Conservation (phyloP, 2,888 invertebrate species). For the Ellobium chinense region DNA sequence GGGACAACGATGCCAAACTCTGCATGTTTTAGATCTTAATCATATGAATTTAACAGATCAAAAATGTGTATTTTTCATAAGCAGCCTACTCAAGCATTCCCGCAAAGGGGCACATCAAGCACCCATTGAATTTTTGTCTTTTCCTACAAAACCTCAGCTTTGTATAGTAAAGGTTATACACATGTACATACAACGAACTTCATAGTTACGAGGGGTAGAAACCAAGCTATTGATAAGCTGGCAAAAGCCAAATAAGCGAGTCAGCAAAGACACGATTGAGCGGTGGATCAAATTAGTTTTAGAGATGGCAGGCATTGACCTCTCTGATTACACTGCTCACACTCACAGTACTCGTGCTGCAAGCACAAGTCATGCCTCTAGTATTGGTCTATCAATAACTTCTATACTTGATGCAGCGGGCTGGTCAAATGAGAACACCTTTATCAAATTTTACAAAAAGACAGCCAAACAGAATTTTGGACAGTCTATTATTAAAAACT, state of each 20-base stretch:
- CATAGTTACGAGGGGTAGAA: background rate
- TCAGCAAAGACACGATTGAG: background rate
- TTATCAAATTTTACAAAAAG: background rate
- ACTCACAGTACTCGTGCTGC: background rate
- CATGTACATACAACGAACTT: background rate
- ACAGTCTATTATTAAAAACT: background rate
- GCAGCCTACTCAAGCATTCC: background rate
- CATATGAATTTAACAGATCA: background rate
- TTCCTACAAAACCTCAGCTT: background rate
- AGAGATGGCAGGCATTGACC: background rate
- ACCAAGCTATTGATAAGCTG: background rate
- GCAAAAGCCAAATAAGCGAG: background rate
- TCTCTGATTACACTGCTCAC: background rate
- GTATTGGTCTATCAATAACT: background rate
- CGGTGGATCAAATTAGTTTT: background rate
- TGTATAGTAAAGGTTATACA: background rate
- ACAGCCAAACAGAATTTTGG: background rate
- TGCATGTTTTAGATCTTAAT: background rate
- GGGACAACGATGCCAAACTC: background rate
- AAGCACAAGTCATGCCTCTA: background rate
- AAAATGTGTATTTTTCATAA: background rate
- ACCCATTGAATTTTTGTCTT: background rate
- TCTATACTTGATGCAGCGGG: background rate
- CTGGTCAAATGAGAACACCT: background rate
- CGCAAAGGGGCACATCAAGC: background rate